phyloP scores from a whole-genome alignment of 2,113 vertebrate species.

The Poeciliopsis prolifica region DNA sequence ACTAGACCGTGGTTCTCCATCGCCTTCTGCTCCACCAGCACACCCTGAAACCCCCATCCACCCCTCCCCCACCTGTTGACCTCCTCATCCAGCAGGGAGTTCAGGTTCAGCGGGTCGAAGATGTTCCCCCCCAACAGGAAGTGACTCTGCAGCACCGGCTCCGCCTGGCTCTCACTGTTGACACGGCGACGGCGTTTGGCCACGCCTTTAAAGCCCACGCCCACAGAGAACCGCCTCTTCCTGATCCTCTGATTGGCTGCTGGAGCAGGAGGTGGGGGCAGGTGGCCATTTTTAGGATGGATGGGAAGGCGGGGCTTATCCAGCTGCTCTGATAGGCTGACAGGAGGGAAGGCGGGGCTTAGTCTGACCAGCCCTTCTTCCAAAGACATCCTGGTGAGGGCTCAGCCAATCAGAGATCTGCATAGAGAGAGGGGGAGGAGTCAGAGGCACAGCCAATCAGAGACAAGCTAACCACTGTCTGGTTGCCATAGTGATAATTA shows the following conservation, averaged over 20 bases:
- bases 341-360: conserved; percentile 30
- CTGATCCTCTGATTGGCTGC: conserved; percentile 58
- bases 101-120: conserved; percentile 92
- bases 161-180: conserved; percentile 84
- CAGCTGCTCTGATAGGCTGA: conserved; percentile 54
- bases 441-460: neutral
- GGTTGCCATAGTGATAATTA: no score
- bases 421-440: neutral
- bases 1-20: no score
- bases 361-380: conserved; percentile 64
- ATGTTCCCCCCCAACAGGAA: conserved; percentile 93
- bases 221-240: conserved; percentile 86
- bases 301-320: conserved; percentile 41
- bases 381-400: conserved; percentile 74
- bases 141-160: conserved; percentile 85
- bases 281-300: conserved; percentile 78
- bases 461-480: no score
- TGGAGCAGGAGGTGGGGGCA: conserved; percentile 36
- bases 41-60: no score
- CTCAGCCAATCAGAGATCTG: conserved; percentile 53
- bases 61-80: conserved; percentile 78
- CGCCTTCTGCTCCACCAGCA: no score
- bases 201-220: conserved; percentile 81
- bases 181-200: conserved; percentile 84
- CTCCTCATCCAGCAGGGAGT: conserved; percentile 91